Evolutionary conservation across 2,888 invertebrate genomes (phyloP).

Genomic region (Euclidia mi): DNA sequence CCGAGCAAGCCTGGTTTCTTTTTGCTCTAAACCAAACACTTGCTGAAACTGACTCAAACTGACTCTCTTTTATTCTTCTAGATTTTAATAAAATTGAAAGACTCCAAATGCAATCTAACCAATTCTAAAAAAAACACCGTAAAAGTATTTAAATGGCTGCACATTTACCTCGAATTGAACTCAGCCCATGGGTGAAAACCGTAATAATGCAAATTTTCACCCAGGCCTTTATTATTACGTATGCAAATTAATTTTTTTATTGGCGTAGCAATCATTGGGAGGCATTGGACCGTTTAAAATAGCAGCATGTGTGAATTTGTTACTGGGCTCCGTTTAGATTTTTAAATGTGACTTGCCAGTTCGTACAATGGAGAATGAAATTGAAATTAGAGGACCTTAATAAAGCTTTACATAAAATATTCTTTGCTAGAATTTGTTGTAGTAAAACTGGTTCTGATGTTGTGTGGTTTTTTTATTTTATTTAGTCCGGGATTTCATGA

Average conservation of each 20-base stretch:
- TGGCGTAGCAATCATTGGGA: conserved; percentile 36
- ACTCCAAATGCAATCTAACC: background rate
- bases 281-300: conserved; percentile 35
- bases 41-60: no score
- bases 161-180: conserved; percentile 5
- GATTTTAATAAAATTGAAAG: no score
- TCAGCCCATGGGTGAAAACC: conserved; percentile 12
- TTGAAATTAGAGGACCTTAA: background rate
- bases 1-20: no score
- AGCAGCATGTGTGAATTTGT: conserved; percentile 23
- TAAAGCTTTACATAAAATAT: no score
- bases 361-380: background rate
- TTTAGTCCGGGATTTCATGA: no score
- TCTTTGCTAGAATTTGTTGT: no score
- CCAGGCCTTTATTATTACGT: conserved; percentile 36
- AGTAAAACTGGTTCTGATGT: no score
- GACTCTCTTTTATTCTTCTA: no score
- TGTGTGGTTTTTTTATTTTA: no score
- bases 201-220: conserved; percentile 22
- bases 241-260: conserved; percentile 52
- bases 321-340: conserved; percentile 23
- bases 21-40: no score
- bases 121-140: background rate
- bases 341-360: background rate
- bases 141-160: background rate